Percentiles rank a stretch among this genome's conserved stretches.
Evolutionary conservation across 2,797 vertebrate genomes (phyloP).

Genomic region (Takifugu rubripes): DNA sequence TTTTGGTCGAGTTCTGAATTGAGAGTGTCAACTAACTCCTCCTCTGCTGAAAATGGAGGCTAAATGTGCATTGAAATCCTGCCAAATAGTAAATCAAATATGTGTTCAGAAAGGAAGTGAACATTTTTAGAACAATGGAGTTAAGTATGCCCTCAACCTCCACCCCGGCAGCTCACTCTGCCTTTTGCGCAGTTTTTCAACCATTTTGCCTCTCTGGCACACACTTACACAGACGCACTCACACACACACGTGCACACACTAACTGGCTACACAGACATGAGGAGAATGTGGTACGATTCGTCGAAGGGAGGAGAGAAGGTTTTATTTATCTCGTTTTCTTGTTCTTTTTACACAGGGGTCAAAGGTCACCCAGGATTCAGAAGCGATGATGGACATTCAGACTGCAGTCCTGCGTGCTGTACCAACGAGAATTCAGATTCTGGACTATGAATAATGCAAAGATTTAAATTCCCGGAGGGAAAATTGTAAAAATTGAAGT

Average conservation of each 20-base stretch:
- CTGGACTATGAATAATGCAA: too few relatives aligned
- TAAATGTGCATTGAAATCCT: slow-evolving; percentile 72
- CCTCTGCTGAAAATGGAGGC: slow-evolving; percentile 70
- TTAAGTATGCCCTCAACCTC: slow-evolving; percentile 66
- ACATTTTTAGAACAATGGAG: slow-evolving; percentile 72
- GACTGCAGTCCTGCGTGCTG: not conserved
- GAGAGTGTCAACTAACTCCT: slow-evolving; percentile 73
- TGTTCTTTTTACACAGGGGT: too few relatives aligned
- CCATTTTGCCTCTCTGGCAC: slow-evolving; percentile 11
- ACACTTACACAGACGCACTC: slow-evolving; percentile 2
- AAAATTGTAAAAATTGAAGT: too few relatives aligned
- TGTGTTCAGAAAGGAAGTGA: slow-evolving; percentile 71
- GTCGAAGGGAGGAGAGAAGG: slow-evolving; percentile 1
- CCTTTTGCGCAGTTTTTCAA: slow-evolving; percentile 11
- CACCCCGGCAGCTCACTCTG: slow-evolving; percentile 25
- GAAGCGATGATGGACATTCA: too few relatives aligned
- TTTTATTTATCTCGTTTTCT: not conserved
- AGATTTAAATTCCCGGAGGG: too few relatives aligned
- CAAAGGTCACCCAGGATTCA: too few relatives aligned
- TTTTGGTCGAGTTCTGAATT: slow-evolving; percentile 63
- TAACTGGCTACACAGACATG: slow-evolving; percentile 1
- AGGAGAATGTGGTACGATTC: slow-evolving; percentile 3
- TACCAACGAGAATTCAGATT: too few relatives aligned
- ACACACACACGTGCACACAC: not conserved
- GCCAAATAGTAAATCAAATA: slow-evolving; percentile 79